A percentile compares a stretch with the other conserved stretches of the same genome.
Evolutionary conservation across 2,113 vertebrate species (phyloP).

Genomic region (Nothoprocta perdicaria): DNA sequence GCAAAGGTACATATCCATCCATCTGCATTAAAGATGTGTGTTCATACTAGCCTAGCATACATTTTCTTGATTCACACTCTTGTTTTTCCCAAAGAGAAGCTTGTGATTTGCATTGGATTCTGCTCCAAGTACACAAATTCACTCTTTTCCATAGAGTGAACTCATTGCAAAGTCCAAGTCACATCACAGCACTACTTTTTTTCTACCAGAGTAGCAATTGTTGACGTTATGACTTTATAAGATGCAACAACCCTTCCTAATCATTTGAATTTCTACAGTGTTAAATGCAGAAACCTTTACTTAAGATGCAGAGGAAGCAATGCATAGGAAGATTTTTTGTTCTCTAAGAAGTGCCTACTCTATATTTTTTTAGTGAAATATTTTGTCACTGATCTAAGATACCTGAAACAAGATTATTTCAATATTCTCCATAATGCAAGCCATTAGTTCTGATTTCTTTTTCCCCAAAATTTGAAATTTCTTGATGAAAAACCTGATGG

Average conservation of each 20-base stretch:
- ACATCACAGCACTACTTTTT: neutral
- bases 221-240: neutral
- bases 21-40: neutral
- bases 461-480: accelerated
- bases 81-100: neutral
- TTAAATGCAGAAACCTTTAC: neutral
- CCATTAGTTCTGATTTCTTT: neutral
- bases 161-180: neutral
- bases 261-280: neutral
- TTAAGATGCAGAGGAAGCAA: neutral
- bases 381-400: neutral
- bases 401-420: neutral
- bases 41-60: neutral
- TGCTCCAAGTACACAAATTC: neutral
- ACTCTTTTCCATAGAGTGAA: neutral
- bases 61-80: neutral
- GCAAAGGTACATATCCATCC: neutral
- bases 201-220: neutral
- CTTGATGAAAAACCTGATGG: neutral
- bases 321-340: neutral
- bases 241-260: neutral
- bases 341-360: neutral
- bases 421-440: neutral
- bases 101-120: neutral
- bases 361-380: neutral